Evolutionary conservation across 2,797 vertebrate species (phyloP).

Genomic region (Xerus rutilus): DNA sequence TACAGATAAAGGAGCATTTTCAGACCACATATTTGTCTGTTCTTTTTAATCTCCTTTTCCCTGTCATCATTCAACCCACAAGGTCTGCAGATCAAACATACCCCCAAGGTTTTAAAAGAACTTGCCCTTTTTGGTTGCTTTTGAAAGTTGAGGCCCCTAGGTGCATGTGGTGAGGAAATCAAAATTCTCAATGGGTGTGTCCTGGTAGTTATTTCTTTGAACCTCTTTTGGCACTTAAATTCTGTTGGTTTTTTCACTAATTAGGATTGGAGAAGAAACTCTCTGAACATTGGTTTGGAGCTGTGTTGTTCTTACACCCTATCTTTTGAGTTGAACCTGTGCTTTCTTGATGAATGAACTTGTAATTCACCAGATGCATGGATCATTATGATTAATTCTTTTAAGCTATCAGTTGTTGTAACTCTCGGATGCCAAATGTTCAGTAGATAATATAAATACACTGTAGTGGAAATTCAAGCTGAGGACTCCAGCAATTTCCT

Average conservation of each 20-base stretch:
- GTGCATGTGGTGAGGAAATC: not conserved
- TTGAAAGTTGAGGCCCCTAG: not conserved
- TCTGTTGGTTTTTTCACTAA: constrained; percentile 23
- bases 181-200: not conserved
- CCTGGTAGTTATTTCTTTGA: constrained; percentile 45
- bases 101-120: not conserved
- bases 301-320: not conserved
- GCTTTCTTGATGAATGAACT: constrained; percentile 8
- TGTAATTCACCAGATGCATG: constrained; percentile 15
- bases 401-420: not conserved
- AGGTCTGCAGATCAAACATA: not conserved
- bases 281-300: not conserved
- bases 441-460: not conserved
- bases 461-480: not conserved
- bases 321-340: not conserved
- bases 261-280: constrained; percentile 19
- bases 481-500: not conserved
- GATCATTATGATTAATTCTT: constrained; percentile 21
- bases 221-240: not conserved
- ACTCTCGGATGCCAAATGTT: not conserved
- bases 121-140: constrained; percentile 4
- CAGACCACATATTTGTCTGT: not conserved
- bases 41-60: not conserved
- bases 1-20: not conserved
- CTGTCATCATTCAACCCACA: not conserved